Evolutionary conservation across 53 echinoderm and acorn worm genomes (phyloP).

Genomic region (Actinopyga echinites): DNA sequence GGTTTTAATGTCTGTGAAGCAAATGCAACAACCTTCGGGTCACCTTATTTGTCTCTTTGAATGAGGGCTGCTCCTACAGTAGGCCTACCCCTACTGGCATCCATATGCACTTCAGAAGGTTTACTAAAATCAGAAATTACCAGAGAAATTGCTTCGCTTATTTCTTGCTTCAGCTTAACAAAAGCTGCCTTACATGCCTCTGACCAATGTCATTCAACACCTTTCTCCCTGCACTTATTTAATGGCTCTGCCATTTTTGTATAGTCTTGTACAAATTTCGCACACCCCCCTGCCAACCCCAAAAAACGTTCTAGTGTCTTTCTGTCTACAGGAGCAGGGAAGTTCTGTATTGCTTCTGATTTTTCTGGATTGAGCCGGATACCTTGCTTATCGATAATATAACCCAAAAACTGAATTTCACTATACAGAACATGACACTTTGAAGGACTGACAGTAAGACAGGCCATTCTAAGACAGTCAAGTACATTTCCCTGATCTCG

Average conservation of each 20-base stretch:
- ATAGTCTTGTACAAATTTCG: slow-evolving; percentile 27
- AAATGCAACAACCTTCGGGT: slow-evolving; percentile 32
- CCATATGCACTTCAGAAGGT: slow-evolving; percentile 51
- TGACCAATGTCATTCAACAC: slow-evolving; percentile 37
- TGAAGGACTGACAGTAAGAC: slow-evolving; percentile 34
- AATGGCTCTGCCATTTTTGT: slow-evolving; percentile 39
- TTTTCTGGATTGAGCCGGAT: slow-evolving; percentile 1
- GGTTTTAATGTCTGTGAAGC: slow-evolving; percentile 36
- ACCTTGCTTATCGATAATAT: neutral
- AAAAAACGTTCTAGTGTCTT: slow-evolving; percentile 40
- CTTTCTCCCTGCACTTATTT: slow-evolving; percentile 13
- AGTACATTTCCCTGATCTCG: neutral
- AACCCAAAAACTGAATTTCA: slow-evolving; percentile 4
- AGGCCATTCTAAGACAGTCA: slow-evolving; percentile 21
- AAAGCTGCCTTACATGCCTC: slow-evolving; percentile 40
- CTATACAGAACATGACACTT: slow-evolving; percentile 45
- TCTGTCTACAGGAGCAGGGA: neutral
- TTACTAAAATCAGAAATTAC: slow-evolving; percentile 32
- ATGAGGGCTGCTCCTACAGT: slow-evolving; percentile 9
- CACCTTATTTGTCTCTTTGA: neutral
- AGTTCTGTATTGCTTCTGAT: slow-evolving; percentile 1
- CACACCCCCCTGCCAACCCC: slow-evolving; percentile 44
- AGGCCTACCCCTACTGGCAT: slow-evolving; percentile 33
- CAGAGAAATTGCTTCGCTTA: slow-evolving; percentile 25
- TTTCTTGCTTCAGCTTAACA: slow-evolving; percentile 1